phyloP scores from a whole-genome alignment of 2,888 invertebrate genomes.

The Xylocampa areola region DNA sequence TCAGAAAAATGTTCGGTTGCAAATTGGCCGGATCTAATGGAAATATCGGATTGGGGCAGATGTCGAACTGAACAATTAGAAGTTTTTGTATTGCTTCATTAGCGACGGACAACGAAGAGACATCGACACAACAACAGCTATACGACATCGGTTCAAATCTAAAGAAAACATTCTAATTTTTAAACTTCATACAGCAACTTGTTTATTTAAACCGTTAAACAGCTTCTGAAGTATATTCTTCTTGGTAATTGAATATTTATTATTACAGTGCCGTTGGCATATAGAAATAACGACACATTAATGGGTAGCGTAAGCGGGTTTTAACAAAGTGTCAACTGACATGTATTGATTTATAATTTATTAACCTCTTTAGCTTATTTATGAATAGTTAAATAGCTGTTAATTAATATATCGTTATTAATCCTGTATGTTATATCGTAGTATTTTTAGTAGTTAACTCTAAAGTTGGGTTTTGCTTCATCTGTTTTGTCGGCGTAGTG shows the following conservation, averaged over 20 bases:
- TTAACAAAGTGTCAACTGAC: slow-evolving; percentile 19
- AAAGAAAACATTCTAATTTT: slow-evolving; percentile 37
- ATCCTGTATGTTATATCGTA: slow-evolving; percentile 8
- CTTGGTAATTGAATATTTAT: background rate
- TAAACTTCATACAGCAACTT: slow-evolving; percentile 22
- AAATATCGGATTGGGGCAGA: slow-evolving; percentile 72
- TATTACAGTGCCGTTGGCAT: background rate
- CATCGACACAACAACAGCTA: slow-evolving; percentile 51
- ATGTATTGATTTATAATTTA: slow-evolving; percentile 22
- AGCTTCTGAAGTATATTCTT: too few species aligned
- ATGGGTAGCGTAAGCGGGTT: background rate
- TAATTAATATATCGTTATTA: slow-evolving; percentile 31
- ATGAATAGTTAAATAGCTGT: slow-evolving; percentile 7
- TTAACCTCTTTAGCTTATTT: slow-evolving; percentile 4
- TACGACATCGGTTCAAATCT: slow-evolving; percentile 28
- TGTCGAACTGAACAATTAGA: slow-evolving; percentile 73
- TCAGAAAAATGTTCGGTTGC: slow-evolving; percentile 65
- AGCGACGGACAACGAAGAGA: slow-evolving; percentile 52
- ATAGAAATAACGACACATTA: slow-evolving; percentile 10
- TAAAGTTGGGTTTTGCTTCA: slow-evolving; percentile 23
- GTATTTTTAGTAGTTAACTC: slow-evolving; percentile 22
- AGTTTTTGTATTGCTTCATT: slow-evolving; percentile 79
- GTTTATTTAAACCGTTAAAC: slow-evolving; percentile 14
- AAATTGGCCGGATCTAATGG: slow-evolving; percentile 72
- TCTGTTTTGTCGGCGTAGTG: slow-evolving; percentile 13